phyloP scores from a whole-genome alignment of 2,797 vertebrate species.

The Helicolenus hilgendorfi region DNA sequence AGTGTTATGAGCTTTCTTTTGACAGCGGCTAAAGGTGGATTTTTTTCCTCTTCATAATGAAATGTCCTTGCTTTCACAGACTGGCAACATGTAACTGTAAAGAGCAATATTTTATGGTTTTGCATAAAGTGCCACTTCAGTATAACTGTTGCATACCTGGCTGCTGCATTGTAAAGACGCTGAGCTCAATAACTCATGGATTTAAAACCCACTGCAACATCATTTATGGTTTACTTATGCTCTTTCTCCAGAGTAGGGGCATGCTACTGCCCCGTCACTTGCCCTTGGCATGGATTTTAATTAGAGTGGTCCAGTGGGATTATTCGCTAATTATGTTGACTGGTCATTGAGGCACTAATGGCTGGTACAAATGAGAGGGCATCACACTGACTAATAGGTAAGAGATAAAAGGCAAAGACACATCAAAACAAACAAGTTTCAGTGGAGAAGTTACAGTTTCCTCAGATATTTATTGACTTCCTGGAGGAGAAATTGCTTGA shows the following conservation, averaged over 20 bases:
- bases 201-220: slow-evolving; percentile 21
- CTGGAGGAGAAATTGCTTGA: slow-evolving; percentile 31
- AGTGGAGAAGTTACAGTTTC: not conserved
- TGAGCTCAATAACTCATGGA: not conserved
- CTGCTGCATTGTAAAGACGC: not conserved
- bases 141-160: not conserved
- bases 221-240: not conserved
- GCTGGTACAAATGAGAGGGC: not conserved
- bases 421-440: slow-evolving; percentile 14
- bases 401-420: not conserved
- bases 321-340: slow-evolving; percentile 41
- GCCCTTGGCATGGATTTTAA: slow-evolving; percentile 38
- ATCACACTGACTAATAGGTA: not conserved
- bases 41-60: not conserved
- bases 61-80: not conserved
- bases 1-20: not conserved
- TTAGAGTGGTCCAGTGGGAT: slow-evolving; percentile 40
- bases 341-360: slow-evolving; percentile 15
- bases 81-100: not conserved
- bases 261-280: not conserved
- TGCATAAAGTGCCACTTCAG: not conserved
- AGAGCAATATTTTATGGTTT: not conserved
- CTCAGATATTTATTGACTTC: slow-evolving; percentile 23
- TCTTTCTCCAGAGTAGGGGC: not conserved
- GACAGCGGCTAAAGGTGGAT: not conserved